Evolutionary conservation across 2,797 vertebrate species (phyloP).

Genomic region (Myoxocephalus aenaeus): DNA sequence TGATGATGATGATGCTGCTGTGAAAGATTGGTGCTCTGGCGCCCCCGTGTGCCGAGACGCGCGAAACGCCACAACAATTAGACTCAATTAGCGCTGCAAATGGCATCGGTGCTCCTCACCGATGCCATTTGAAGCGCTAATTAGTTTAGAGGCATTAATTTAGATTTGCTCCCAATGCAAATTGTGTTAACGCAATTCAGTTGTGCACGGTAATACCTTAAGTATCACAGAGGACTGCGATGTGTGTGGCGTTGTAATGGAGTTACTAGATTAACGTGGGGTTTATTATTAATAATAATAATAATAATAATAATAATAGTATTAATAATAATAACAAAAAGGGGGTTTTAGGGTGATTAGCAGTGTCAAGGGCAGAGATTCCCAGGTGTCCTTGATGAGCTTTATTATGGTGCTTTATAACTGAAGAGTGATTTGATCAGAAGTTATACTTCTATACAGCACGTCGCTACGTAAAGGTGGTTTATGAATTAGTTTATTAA

Average conservation of each 20-base stretch:
- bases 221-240: neutral
- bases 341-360: neutral
- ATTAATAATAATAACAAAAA: too few species aligned
- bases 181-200: neutral
- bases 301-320: too few species aligned
- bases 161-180: constrained; percentile 11
- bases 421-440: neutral
- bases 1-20: neutral
- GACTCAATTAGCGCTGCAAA: neutral
- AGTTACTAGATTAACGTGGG: neutral
- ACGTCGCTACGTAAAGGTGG: neutral
- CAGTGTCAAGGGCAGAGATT: neutral
- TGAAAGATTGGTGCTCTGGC: neutral
- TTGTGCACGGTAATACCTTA: too few species aligned
- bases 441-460: neutral
- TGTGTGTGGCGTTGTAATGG: neutral
- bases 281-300: too few species aligned
- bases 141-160: neutral
- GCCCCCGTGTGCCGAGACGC: constrained; percentile 37
- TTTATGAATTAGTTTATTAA: neutral
- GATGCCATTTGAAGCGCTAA: too few species aligned
- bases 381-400: too few species aligned
- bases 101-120: neutral
- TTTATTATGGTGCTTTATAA: neutral
- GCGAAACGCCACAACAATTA: neutral